Evolutionary conservation across 2,797 vertebrate species (phyloP), one percentile per base, ranked within the genome.

Genomic region (Steatocranus sp.): DNA sequence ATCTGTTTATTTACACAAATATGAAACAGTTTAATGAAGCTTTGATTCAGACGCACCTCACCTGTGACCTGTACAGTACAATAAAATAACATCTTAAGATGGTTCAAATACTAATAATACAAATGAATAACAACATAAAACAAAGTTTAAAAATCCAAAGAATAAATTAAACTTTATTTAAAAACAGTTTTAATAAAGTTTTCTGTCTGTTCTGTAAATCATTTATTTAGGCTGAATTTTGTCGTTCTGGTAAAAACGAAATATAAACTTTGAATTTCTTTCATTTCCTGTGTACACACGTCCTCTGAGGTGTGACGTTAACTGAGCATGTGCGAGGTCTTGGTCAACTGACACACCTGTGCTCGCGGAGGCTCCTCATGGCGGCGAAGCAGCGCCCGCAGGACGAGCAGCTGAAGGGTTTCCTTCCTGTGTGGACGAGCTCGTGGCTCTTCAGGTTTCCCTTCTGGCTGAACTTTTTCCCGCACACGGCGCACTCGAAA

Each of bases 361-460:
- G 92, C 23, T 83, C 54, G 3, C 81, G 17, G 10, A 92, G 85
- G 86, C 89, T 91, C 81, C 90, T 89, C 30, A 12, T 74, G 38
- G 88, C 79, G 51, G 78, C 14, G 66, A 93, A 95, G 27, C 75
- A 8, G 15, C 89, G 80, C 30, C 80, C 49, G 76, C 94, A 95
- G 49, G 58, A 4, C 2, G 81, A 5, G 54, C 94, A 94, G 43
- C 51, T 51, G 86, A 91, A 93, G 0, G 84, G 90, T 66, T 92
- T 93, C 15, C 81, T 76, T 15, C 85, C 92, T 0, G 83, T 89
- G 76, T 95, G 94, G 0, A 93, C 68, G 17, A 82, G 83, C 83
- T 83, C 86, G 74, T 95, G 94, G 0, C 79, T 75, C 82, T 94
- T 93, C 20, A 94, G 87, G 79, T 95, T 95, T 73, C 90, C 89